Conservation (phyloP, 2,888 invertebrate species). For the Pomacea canaliculata region DNA sequence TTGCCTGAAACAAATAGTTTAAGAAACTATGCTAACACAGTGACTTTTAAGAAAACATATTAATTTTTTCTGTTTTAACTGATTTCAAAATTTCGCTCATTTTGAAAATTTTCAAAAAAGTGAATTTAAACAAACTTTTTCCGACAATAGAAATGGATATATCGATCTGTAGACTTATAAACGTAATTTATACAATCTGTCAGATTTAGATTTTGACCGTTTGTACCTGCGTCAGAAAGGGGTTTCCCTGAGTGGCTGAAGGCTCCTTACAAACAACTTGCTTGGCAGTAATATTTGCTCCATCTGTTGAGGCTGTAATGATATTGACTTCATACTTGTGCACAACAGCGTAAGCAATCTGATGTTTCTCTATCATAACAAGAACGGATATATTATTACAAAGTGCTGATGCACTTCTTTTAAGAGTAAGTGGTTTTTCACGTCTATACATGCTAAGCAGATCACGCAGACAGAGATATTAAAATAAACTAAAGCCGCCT, state of each 20-base stretch:
- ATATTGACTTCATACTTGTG: slow-evolving; percentile 66
- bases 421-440: slow-evolving; percentile 61
- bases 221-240: slow-evolving; percentile 61
- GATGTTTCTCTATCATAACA: slow-evolving; percentile 54
- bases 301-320: slow-evolving; percentile 59
- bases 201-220: background rate
- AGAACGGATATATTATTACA: slow-evolving; percentile 62
- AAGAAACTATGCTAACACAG: no score
- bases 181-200: no score
- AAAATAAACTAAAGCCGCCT: background rate
- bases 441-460: slow-evolving; percentile 51
- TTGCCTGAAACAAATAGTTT: slow-evolving; percentile 49
- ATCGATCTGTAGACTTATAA: no score
- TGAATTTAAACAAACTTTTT: no score
- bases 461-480: background rate
- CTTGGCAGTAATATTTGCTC: slow-evolving; percentile 57
- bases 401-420: slow-evolving; percentile 63
- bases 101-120: no score
- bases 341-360: slow-evolving; percentile 62
- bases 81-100: no score
- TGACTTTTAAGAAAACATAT: no score
- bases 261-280: slow-evolving; percentile 67
- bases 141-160: no score
- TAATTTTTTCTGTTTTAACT: no score
- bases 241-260: slow-evolving; percentile 57